A percentile compares a stretch with the other conserved stretches of the same genome.
Conservation (phyloP, 2,797 vertebrate genomes). For the Buphagus erythrorhynchus region DNA sequence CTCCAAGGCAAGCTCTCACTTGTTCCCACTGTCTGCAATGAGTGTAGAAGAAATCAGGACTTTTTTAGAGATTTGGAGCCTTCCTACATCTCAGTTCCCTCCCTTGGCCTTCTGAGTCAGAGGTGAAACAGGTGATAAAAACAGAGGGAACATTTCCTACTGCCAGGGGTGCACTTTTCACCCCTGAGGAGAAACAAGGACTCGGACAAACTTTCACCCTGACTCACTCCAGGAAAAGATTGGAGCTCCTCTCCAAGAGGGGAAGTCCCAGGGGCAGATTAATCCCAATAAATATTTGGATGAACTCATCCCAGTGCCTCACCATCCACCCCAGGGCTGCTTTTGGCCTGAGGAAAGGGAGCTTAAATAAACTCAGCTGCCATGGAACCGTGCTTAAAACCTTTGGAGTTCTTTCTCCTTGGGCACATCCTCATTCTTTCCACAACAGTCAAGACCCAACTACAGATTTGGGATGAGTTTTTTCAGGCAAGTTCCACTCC, state of each 20-base stretch:
- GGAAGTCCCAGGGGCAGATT: not conserved
- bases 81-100: not conserved
- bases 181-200: not conserved
- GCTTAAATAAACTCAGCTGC: not conserved
- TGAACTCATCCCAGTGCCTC: not conserved
- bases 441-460: not conserved
- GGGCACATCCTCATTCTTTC: not conserved
- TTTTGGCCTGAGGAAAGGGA: not conserved
- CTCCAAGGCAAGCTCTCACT: not conserved
- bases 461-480: not conserved
- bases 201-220: not conserved
- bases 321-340: not conserved
- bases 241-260: not conserved
- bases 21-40: rapidly evolving
- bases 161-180: not conserved
- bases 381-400: not conserved
- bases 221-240: not conserved
- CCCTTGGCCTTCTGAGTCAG: not conserved
- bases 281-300: not conserved
- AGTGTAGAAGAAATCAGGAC: not conserved
- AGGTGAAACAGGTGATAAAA: not conserved
- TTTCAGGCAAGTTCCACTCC: not conserved
- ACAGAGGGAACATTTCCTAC: not conserved
- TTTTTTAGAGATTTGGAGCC: not conserved
- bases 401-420: not conserved